Evolutionary conservation across 1,140 invertebrate species (phyloP), one percentile per base, ranked within the genome.

Genomic region (Dendroctonus ponderosae): DNA sequence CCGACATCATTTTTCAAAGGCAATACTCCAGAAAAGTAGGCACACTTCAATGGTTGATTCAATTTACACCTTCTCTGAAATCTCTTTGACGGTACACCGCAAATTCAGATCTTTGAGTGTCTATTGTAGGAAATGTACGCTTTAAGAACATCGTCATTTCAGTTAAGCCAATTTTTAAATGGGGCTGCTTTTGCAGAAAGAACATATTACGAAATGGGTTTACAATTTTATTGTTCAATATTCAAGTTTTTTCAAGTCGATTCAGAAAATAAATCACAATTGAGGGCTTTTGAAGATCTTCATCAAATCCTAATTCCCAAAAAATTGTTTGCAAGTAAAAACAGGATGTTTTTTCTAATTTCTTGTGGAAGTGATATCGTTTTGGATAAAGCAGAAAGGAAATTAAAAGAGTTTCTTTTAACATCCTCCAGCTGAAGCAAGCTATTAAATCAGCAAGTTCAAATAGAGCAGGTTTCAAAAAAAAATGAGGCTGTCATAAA

Each of bases 1-100:
- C 11, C 14, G 46, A 11, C 46, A 14, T 11, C 46, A 48, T 48
- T 48, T 52, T 52, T 26, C n/a, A 52, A 26, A 52, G 50, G 50
- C 38, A 52, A n/a, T 26, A n/a, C 38, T 11, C n/a, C 15, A 52
- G 50, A 52, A 52, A 52, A 52, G 50, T 52, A 26, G 5, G 5
- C 38, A 52, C 8, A 11, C 46, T 48, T 14, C 9, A 15, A 52
- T 52, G 50, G 50, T 52, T 52, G n/a, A 52, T 52, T 52, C 7
- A 26, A 52, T 52, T 52, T 15, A 52, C 50, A 52, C 50, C 50
- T 52, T 52, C 6, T 26, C 9, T 52, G 15, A 52, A 52, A 52
- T 26, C 26, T 26, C 26, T 26, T 26, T 26, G 26, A 3, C 26
- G 26, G 26, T 26, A 26, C 26, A 26, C 26, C 1, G 26, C 26